Evolutionary conservation across 2,888 invertebrate species (phyloP), one percentile per base, ranked within the genome.

Genomic region (Lamproptera curius): DNA sequence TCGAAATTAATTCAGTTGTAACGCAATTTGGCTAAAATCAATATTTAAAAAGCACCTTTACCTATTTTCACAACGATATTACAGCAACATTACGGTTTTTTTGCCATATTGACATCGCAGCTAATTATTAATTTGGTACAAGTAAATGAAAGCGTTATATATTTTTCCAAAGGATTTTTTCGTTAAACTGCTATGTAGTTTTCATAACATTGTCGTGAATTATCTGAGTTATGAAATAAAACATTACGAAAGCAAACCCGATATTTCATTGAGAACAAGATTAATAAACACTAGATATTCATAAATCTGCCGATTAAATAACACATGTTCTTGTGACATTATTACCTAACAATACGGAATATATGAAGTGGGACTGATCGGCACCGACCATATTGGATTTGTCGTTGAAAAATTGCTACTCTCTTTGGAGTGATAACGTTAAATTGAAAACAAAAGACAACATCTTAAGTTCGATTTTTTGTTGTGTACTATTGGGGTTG

Each of bases 41-140:
- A 40, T 16, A 39, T 50, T 38, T 34, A 45, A 38, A 50, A 38
- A 46, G 16, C 17, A 37, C 34, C 39, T 15, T 42, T 16, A 42
- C 44, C 35, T 39, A 48, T 48, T 51, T 51, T 51, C 44, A 44
- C 45, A 51, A 51, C 34, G 17, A 35, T 34, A 35, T 45, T 45
- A 38, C 47, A 34, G 16, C 34, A 20, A 23, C 34, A 11, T 45
- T 45, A 39, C 38, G 39, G 28, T 46, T 42, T 33, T 46, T 51
- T 26, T 39, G 37, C 44, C 15, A 49, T 43, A 39, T 23, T 34
- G 39, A 34, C 14, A 39, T 45, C 11, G 20, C 5, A 11, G 10
- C 14, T 45, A 31, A 38, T 38, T 33, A 17, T 33, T 38, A 44
- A 14, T 38, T 31, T 17, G 16, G 31, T 31, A 31, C 5, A n/a